Evolutionary conservation across 2,888 invertebrate genomes (phyloP).

Genomic region (Leistus spinibarbis): DNA sequence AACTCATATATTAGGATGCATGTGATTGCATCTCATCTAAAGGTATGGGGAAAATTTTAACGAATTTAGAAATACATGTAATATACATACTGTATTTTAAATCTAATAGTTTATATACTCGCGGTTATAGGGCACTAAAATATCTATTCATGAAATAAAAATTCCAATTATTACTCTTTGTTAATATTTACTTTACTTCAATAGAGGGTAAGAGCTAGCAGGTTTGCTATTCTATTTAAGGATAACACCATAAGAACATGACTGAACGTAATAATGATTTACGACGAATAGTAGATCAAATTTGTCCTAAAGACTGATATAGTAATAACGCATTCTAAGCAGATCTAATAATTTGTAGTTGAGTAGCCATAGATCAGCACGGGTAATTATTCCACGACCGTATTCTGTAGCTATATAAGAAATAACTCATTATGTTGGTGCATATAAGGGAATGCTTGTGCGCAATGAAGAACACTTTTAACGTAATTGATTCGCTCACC

Average conservation of each 20-base stretch:
- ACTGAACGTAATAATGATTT: background rate
- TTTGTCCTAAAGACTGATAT: background rate
- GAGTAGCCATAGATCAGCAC: background rate
- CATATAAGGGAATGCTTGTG: background rate
- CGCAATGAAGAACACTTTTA: background rate
- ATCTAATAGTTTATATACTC: no score
- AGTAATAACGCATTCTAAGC: background rate
- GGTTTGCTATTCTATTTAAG: no score
- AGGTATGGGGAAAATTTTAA: no score
- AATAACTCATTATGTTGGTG: background rate
- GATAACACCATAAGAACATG: background rate
- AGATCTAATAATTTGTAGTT: background rate
- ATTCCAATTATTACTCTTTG: no score
- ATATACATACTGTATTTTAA: no score
- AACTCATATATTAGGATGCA: no score
- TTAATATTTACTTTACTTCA: no score
- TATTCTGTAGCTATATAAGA: no score
- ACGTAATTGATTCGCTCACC: background rate
- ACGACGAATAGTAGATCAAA: background rate
- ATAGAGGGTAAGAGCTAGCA: background rate
- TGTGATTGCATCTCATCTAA: no score
- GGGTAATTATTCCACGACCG: constrained; percentile 5
- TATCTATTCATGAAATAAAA: no score
- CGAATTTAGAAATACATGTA: no score
- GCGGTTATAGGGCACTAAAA: no score